These are phyloP conservation scores for Actinostola sp. DNA, from an alignment of 92 coral and sea anemone species.

Conservation along the genomic window DNA sequence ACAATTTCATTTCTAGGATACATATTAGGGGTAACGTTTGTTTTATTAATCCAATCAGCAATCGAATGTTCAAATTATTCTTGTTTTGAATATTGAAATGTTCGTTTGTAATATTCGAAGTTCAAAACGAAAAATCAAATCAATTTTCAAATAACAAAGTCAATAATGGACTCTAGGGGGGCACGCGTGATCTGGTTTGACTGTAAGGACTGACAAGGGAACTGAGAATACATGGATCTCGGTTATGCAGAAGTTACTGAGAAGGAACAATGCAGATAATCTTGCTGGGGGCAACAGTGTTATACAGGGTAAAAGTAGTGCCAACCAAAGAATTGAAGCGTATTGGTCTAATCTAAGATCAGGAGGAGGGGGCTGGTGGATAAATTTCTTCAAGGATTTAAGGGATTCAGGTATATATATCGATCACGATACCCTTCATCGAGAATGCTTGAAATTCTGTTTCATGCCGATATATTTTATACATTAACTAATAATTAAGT, in stretches of 20 bases:
- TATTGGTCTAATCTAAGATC: constrained; percentile 47
- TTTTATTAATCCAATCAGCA: no score
- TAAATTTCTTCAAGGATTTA: constrained; percentile 54
- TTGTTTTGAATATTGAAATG: no score
- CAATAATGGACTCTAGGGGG: no score
- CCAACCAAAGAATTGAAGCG: constrained; percentile 45
- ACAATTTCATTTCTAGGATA: no score
- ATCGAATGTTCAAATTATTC: no score
- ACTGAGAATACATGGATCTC: constrained; percentile 57
- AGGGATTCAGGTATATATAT: constrained; percentile 34
- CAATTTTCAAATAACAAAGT: no score
- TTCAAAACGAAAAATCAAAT: no score
- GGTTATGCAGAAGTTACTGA: constrained; percentile 50
- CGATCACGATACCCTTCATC: background rate
- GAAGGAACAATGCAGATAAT: constrained; percentile 39
- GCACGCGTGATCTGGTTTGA: no score
- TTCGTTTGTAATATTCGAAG: no score
- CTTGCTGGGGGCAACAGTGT: constrained; percentile 47
- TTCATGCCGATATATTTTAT: constrained; percentile 47
- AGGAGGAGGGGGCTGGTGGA: constrained; percentile 63
- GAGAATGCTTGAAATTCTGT: constrained; percentile 48
- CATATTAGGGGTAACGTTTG: no score
- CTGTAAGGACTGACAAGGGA: constrained; percentile 58
- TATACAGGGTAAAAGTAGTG: constrained; percentile 52
- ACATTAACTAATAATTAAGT: no score